Evolutionary conservation across 2,797 vertebrate genomes (phyloP).

Genomic region (Lophius americanus): DNA sequence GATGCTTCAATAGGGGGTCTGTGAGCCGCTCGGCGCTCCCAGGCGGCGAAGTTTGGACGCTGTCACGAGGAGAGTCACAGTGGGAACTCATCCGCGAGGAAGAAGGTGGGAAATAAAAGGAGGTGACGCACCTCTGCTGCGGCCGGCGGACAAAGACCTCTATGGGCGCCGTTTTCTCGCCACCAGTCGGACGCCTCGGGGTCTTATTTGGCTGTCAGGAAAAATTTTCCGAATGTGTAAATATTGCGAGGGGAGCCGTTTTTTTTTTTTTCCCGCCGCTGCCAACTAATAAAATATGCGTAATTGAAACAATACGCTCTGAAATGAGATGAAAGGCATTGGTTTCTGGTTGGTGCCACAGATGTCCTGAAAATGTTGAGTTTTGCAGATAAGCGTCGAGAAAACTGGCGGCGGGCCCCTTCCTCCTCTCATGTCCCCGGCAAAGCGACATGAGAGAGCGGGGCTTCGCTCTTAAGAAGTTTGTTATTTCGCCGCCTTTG

Average conservation of each 20-base stretch:
- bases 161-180: slow-evolving; percentile 13
- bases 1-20: slow-evolving; percentile 86
- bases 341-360: slow-evolving; percentile 63
- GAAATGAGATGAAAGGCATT: slow-evolving; percentile 72
- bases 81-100: slow-evolving; percentile 78
- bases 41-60: slow-evolving; percentile 85
- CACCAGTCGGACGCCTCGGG: slow-evolving; percentile 6
- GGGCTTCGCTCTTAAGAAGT: slow-evolving; percentile 79
- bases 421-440: slow-evolving; percentile 66
- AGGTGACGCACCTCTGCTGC: slow-evolving; percentile 67
- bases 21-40: slow-evolving; percentile 66
- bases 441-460: slow-evolving; percentile 72
- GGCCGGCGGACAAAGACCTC: slow-evolving; percentile 63
- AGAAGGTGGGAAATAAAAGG: slow-evolving; percentile 78
- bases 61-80: slow-evolving; percentile 84
- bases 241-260: slow-evolving; percentile 12
- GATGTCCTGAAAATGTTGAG: slow-evolving; percentile 70
- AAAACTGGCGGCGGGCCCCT: slow-evolving; percentile 43
- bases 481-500: slow-evolving; percentile 86
- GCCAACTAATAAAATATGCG: slow-evolving; percentile 48
- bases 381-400: slow-evolving; percentile 78
- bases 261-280: slow-evolving; percentile 16
- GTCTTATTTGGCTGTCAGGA: slow-evolving; percentile 39
- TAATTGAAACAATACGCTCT: slow-evolving; percentile 71
- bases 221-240: slow-evolving; percentile 33